Evolutionary conservation across 2,888 invertebrate species (phyloP), one percentile per base, ranked within the genome.

Genomic region (Plebejus argus): DNA sequence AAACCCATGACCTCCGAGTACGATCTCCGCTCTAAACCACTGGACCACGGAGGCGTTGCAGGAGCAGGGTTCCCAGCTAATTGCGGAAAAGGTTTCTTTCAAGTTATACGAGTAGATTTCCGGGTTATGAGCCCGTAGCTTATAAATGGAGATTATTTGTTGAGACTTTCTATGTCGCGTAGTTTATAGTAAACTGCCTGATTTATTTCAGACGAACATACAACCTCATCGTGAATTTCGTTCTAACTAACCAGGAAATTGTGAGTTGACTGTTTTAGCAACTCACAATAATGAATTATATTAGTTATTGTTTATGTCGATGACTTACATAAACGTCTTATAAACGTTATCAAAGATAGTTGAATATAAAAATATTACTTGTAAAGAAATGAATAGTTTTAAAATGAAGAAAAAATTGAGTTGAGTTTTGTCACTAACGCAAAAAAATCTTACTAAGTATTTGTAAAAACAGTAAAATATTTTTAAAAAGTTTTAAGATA

Each of bases 181-280:
- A 33, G 15, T 66, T 61, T 33, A 66, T 18, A 15, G 28, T 66
- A 28, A 66, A 28, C 3, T 8, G 10, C 66, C 7, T 66, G 66
- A 66, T 66, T 66, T 66, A 66, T 66, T 28, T 66, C 28, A 66
- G 15, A 28, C 15, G 15, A 66, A 66, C 66, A 28, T 66, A 66
- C 66, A 66, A 66, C 66, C 33, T 28, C 15, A 66, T 33, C 66
- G 18, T 66, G 66, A 66, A 15, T 28, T 28, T 66, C 6, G 66
- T 66, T 0, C 23, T 33, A 66, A 66, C 66, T 66, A 66, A 66
- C 66, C 66, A 66, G 66, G 66, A 66, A 66, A 66, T 66, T 28
- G 23, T 23, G 20, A 61, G 23, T 61, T 61, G 23, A 61, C 23
- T 12, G 66, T 28, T 66, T 15, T 28, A 28, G 66, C 12, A 28